These are phyloP conservation scores for Pygoscelis antarcticus DNA, from an alignment of 2,113 vertebrate species.

Conservation along the genomic window DNA sequence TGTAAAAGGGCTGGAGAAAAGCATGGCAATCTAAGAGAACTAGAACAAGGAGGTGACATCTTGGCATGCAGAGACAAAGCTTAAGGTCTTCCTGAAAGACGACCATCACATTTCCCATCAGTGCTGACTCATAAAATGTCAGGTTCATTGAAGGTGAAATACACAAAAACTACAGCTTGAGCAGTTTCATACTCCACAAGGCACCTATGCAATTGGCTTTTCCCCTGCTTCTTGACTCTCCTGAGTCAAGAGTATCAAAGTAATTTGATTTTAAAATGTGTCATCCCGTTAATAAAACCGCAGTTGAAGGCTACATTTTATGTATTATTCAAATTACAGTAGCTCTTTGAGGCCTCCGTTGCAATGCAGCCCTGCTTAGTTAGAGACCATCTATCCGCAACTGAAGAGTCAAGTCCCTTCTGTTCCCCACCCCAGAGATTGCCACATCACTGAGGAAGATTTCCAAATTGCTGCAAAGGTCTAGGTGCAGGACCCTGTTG, in stretches of 20 bases:
- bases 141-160: slow-evolving; percentile 13
- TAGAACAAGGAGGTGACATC: neutral
- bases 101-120: neutral
- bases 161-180: neutral
- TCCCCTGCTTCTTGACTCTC: neutral
- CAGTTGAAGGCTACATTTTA: neutral
- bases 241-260: neutral
- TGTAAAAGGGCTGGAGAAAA: neutral
- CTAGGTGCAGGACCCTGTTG: neutral
- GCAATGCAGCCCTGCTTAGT: neutral
- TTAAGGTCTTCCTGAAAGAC: neutral
- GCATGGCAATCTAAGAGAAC: neutral
- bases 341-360: neutral
- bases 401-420: neutral
- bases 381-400: neutral
- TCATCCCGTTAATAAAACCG: neutral
- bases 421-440: neutral
- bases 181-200: neutral
- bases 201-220: neutral
- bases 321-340: slow-evolving; percentile 6
- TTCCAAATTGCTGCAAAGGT: neutral
- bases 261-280: slow-evolving; percentile 29
- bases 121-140: slow-evolving; percentile 26
- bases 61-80: neutral
- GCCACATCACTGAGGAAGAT: accelerated